Base-by-base conservation (phyloP, 2,113 vertebrate genomes). In the Solea senegalensis region DNA sequence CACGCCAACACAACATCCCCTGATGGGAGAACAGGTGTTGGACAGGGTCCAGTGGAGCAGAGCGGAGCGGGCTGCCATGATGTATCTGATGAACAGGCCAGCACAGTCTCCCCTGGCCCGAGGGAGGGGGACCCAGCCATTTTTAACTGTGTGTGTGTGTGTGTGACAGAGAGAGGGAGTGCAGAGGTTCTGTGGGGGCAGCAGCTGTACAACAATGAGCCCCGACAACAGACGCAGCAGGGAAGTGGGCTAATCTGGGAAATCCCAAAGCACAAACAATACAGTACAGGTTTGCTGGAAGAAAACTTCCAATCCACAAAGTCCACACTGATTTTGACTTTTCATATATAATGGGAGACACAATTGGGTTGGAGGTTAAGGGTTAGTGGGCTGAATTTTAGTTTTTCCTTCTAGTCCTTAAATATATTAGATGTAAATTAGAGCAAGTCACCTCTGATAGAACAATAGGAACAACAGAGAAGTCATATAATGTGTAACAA, bases 11-110 rank as follows among this genome's bases (percentile, higher is more conserved):
- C 89, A 86, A 86, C 85, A 78, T 87, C 90, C 88, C 89, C 90
- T 90, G 90, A 90, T 92, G 91, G 86, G 86, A 88, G 85, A 90
- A 91, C 91, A 92, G 90, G 91, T 91, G 90, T 90, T 90, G 88
- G 91, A 90, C 88, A 84, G 89, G 86, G 86, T 90, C 91, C 91
- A 91, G 85, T 77, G 85, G 91, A 91, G 89, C 89, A 83, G 80
- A 88, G 88, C 81, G 9, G 83, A 85, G 80, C 65, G 68, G 80
- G 74, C 90, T 82, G 86, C 83, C 81, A 74, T 86, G 78, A 90
- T 90, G 80, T 79, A 86, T 90, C 88, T 84, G 78, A 81, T 83
- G 70, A 85, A 90, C 78, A 10, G 80, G 84, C 83, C 86, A 86
- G 84, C 75, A 68, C 80, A 49, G 51, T 82, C 80, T 89, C 75